These are phyloP conservation scores for Himalopsyche kuldschensis DNA, from an alignment of 2,888 invertebrate species.

Conservation along the genomic window DNA sequence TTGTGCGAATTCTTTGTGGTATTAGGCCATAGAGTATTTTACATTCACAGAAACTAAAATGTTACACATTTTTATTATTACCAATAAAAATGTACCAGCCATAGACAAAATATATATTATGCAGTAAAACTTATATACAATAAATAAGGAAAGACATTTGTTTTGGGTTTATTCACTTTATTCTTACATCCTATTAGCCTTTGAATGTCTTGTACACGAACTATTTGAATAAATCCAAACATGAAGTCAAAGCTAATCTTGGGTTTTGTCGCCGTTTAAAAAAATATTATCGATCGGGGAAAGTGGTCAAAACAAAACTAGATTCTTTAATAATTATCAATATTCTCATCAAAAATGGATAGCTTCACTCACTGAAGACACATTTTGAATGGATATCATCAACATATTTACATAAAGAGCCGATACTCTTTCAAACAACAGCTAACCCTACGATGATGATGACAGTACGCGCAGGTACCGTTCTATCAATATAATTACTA, in stretches of 20 bases:
- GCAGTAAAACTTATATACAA: neutral
- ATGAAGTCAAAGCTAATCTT: constrained; percentile 26
- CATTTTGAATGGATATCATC: constrained; percentile 29
- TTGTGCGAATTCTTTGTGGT: too few relatives aligned
- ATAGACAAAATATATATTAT: too few relatives aligned
- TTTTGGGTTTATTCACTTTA: constrained; percentile 28
- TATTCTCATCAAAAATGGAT: constrained; percentile 27
- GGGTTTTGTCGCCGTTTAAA: constrained; percentile 10
- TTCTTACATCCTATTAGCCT: constrained; percentile 35
- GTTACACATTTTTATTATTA: too few relatives aligned
- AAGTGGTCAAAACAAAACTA: constrained; percentile 24
- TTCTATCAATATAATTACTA: constrained; percentile 6
- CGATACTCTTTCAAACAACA: constrained; percentile 13
- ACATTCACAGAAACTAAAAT: too few relatives aligned
- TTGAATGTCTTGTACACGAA: constrained; percentile 35
- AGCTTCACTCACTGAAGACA: constrained; percentile 10
- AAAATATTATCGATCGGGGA: neutral
- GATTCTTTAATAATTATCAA: neutral
- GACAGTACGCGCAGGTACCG: constrained; percentile 28
- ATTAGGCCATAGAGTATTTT: too few relatives aligned
- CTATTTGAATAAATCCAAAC: constrained; percentile 19
- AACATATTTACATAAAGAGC: constrained; percentile 32
- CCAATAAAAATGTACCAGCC: too few relatives aligned
- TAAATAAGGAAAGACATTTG: neutral
- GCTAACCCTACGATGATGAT: constrained; percentile 20